Percentiles rank a stretch among this genome's conserved stretches.
Evolutionary conservation across 2,888 invertebrate species (phyloP).

Genomic region (Netelia fuscicornis): DNA sequence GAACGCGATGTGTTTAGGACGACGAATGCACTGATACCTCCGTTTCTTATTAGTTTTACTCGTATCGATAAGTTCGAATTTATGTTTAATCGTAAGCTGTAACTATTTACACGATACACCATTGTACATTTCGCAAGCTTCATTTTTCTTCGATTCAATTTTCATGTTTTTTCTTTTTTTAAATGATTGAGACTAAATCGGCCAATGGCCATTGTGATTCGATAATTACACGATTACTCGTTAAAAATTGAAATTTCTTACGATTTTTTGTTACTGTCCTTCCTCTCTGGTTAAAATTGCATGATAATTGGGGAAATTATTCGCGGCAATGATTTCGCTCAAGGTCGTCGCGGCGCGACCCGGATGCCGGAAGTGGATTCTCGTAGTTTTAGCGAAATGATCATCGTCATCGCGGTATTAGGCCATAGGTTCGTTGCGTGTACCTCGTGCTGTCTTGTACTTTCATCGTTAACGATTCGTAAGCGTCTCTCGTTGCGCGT

Average conservation of each 20-base stretch:
- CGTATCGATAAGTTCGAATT: conserved; percentile 14
- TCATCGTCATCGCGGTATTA: not conserved
- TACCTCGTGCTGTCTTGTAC: conserved; percentile 4
- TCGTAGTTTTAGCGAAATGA: not conserved
- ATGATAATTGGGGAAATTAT: not conserved
- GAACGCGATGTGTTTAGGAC: conserved; percentile 34
- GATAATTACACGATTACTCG: conserved; percentile 36
- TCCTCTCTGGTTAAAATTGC: not conserved
- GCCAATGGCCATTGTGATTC: conserved; percentile 20
- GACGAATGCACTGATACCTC: conserved; percentile 64
- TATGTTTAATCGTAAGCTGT: conserved; percentile 45
- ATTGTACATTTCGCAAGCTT: conserved; percentile 81
- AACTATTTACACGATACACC: conserved; percentile 28
- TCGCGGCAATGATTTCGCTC: conserved; percentile 8
- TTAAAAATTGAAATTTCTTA: not conserved
- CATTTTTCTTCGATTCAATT: conserved; percentile 61
- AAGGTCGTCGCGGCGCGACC: conserved; percentile 16
- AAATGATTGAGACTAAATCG: not conserved
- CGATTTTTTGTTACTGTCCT: not conserved
- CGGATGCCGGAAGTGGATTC: conserved; percentile 9
- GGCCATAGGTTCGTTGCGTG: not conserved
- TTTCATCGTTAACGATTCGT: conserved; percentile 50
- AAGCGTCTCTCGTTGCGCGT: conserved; percentile 8
- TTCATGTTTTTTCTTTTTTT: not conserved
- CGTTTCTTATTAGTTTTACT: conserved; percentile 23